A percentile compares a stretch with the other conserved stretches of the same genome.
Conservation (phyloP, 2,797 vertebrate genomes). For the Cyclopterus lumpus region DNA sequence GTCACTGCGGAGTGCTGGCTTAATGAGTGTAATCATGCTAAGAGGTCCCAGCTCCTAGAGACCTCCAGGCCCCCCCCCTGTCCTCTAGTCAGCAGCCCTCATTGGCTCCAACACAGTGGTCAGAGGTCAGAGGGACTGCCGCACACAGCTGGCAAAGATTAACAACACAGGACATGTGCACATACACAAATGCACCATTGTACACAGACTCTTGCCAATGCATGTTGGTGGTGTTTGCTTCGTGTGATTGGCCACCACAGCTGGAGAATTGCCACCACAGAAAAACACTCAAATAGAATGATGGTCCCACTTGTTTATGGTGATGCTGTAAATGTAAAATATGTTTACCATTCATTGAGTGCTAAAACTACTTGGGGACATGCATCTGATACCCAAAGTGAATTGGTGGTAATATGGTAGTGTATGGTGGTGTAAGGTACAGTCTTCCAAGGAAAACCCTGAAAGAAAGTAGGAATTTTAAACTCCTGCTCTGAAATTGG, state of each 20-base stretch:
- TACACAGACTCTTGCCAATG: constrained; percentile 38
- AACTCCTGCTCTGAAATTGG: not conserved
- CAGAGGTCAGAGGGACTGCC: constrained; percentile 75
- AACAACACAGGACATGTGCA: constrained; percentile 73
- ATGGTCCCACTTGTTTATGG: not conserved
- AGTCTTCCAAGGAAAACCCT: no score
- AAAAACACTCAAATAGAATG: constrained; percentile 30
- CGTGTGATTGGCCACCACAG: constrained; percentile 50
- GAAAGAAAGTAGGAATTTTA: no score
- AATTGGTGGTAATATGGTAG: not conserved
- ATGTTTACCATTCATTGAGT: not conserved
- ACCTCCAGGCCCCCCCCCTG: constrained; percentile 43
- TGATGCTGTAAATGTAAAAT: not conserved
- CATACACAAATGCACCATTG: constrained; percentile 75
- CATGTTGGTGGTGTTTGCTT: constrained; percentile 53
- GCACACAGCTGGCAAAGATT: constrained; percentile 83
- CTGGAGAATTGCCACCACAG: constrained; percentile 36
- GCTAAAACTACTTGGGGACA: not conserved
- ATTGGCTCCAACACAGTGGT: constrained; percentile 51
- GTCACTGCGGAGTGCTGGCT: constrained; percentile 47
- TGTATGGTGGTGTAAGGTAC: not conserved
- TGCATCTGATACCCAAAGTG: not conserved
- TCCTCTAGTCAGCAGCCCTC: constrained; percentile 54
- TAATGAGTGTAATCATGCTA: constrained; percentile 79
- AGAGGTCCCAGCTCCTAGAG: constrained; percentile 72